Conservation (phyloP, 2,797 vertebrate genomes). For the Babyrousa celebensis region DNA sequence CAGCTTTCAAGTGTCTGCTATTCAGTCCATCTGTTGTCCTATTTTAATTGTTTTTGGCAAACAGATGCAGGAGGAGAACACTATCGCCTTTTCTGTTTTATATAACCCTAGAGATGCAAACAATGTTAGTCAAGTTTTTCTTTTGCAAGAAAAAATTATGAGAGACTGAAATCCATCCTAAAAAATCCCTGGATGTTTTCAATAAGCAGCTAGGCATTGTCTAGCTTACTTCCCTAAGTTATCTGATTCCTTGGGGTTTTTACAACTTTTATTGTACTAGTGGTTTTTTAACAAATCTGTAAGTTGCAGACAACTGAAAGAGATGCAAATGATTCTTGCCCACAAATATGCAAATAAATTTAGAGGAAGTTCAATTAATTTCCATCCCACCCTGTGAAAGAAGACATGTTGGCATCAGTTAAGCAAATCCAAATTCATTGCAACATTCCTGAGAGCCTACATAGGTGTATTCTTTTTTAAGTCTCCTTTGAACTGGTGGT, state of each 20-base stretch:
- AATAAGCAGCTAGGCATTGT: background rate
- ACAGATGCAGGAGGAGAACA: constrained; percentile 70
- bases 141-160: constrained; percentile 55
- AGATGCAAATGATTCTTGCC: constrained; percentile 22
- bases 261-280: background rate
- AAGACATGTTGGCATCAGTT: constrained; percentile 47
- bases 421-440: constrained; percentile 60
- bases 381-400: background rate
- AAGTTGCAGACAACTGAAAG: constrained; percentile 16
- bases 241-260: background rate
- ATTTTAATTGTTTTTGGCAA: constrained; percentile 81
- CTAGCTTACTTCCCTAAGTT: background rate
- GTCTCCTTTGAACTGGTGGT: background rate
- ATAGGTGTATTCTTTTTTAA: background rate
- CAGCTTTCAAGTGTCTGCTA: constrained; percentile 70
- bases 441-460: background rate
- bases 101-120: constrained; percentile 72
- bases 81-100: constrained; percentile 76
- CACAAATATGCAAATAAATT: constrained; percentile 36
- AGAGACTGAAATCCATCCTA: constrained; percentile 24
- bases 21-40: constrained; percentile 79
- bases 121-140: constrained; percentile 65
- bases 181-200: background rate
- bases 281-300: background rate
- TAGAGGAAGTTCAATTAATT: background rate